These are phyloP conservation scores for Aldabrachelys gigantea DNA, from an alignment of 2,113 vertebrate species.

Conservation along the genomic window DNA sequence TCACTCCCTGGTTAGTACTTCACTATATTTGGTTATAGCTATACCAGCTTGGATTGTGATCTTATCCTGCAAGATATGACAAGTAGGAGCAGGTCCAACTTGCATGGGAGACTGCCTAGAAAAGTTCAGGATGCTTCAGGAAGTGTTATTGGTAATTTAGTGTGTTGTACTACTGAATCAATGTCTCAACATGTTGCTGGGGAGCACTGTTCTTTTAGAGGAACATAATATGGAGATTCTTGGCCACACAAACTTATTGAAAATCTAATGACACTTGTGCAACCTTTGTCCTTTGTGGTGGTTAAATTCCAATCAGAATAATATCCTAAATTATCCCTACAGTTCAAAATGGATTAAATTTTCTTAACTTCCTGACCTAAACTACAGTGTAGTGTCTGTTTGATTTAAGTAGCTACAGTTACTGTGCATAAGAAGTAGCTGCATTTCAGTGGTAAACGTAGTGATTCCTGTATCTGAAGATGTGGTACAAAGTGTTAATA, in stretches of 20 bases:
- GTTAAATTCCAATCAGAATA: neutral
- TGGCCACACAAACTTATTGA: neutral
- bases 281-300: neutral
- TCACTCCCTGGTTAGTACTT: neutral
- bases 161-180: neutral
- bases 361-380: neutral
- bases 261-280: neutral
- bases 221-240: neutral
- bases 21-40: neutral
- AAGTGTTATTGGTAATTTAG: neutral
- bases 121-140: neutral
- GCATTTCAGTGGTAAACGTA: neutral
- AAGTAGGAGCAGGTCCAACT: neutral
- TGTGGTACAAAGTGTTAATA: neutral
- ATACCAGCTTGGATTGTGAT: neutral
- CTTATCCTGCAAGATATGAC: neutral
- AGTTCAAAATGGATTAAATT: neutral
- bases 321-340: neutral
- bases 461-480: neutral
- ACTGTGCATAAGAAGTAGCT: neutral
- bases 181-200: neutral
- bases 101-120: neutral
- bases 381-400: neutral
- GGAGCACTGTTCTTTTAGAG: neutral
- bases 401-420: neutral